Evolutionary conservation across 2,888 invertebrate genomes (phyloP).

Genomic region (Drosophila limbata): DNA sequence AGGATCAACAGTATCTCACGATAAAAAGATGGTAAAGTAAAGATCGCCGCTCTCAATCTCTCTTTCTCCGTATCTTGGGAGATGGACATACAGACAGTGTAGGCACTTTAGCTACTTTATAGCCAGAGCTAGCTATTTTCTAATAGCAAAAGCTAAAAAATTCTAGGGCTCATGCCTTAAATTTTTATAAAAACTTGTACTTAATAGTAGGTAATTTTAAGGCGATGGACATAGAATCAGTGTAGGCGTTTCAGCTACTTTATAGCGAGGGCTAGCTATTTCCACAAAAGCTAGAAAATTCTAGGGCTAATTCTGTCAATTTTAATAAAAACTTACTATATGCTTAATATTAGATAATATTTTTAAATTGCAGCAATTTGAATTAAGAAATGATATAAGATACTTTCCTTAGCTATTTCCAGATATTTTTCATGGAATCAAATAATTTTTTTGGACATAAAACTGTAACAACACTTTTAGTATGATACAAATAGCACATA

Average conservation of each 20-base stretch:
- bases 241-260: not conserved
- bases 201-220: no score
- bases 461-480: not conserved
- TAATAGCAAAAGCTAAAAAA: not conserved
- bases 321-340: no score
- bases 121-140: not conserved
- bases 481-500: not conserved
- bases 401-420: no score
- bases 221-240: not conserved
- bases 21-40: slow-evolving; percentile 23
- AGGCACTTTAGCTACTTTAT: not conserved
- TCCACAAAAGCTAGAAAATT: no score
- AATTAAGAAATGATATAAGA: no score
- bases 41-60: not conserved
- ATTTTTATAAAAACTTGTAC: no score
- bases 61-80: not conserved
- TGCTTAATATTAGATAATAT: no score
- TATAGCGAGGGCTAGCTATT: not conserved
- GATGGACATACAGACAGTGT: not conserved
- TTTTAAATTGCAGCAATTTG: no score
- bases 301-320: not conserved
- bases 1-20: slow-evolving; percentile 56
- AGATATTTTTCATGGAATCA: not conserved
- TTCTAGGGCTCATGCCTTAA: no score
- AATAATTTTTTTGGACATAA: not conserved